Evolutionary conservation across 2,113 vertebrate genomes (phyloP), one percentile per base, ranked within the genome.

Genomic region (Gymnarchus niloticus): DNA sequence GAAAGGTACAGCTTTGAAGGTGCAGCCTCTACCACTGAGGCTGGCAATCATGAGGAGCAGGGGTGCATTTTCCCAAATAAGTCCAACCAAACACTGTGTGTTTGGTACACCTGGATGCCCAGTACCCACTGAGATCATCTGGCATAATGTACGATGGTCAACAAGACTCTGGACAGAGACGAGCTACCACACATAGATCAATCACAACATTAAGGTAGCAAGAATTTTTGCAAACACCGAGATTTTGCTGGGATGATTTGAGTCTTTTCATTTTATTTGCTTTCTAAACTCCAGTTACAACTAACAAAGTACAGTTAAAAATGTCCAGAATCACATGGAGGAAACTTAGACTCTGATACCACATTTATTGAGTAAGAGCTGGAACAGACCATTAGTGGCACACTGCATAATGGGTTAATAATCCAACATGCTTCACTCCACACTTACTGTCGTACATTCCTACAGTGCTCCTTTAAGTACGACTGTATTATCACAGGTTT

Each of bases 401-500:
- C n/a, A 48, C n/a, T 51, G 4, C n/a, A n/a, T 80, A 25, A 80
- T 25, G 44, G n/a, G n/a, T n/a, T n/a, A 49, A 49, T 21, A 28
- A 25, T 10, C 23, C 9, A 80, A 80, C 49, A 19, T 51, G 19
- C 46, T 3, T 41, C 21, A 6, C 0, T 69, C 14, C 61, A 37
- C 61, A 17, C 51, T 3, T 14, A 19, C 1, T 73, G 65, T 17
- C 19, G 48, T 49, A 49, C 44, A 81, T 12, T 6, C 12, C 6
- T 28, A 28, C 21, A 10, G n/a, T 5, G 41, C 46, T 25, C 59
- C 10, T n/a, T 84, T 61, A 73, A 48, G 83, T n/a, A 73, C 44
- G n/a, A n/a, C n/a, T n/a, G n/a, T n/a, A 81, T 80, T 80, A 80
- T 12, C 46, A 48, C 77, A n/a, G 77, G 44, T 80, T 48, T 51